Conservation (phyloP, 2,888 invertebrate species). For the Drosophila picticornis region DNA sequence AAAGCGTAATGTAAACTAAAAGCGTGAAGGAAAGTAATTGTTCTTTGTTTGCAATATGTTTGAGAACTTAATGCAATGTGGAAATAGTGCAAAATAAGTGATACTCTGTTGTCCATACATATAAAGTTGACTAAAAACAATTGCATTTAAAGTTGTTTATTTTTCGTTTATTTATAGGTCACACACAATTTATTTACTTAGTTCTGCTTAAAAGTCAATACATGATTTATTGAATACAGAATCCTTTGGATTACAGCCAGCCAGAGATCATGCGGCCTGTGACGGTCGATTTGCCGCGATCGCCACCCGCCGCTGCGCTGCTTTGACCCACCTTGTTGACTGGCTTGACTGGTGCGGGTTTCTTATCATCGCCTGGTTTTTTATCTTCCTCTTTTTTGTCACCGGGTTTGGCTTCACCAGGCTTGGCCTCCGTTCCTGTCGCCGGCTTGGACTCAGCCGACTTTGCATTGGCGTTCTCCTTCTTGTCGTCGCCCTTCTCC, state of each 20-base stretch:
- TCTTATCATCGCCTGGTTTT: slow-evolving; percentile 64
- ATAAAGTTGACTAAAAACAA: not conserved
- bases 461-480: slow-evolving; percentile 40
- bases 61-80: not conserved
- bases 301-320: slow-evolving; percentile 85
- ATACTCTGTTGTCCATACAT: not conserved
- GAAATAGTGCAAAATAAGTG: not conserved
- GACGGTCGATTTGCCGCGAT: slow-evolving; percentile 90
- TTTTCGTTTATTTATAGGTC: slow-evolving; percentile 54
- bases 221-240: not conserved
- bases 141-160: not conserved
- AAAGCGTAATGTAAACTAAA: not conserved
- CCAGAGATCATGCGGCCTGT: slow-evolving; percentile 91
- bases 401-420: slow-evolving; percentile 57
- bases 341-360: slow-evolving; percentile 81
- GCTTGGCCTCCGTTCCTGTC: slow-evolving; percentile 36
- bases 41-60: not conserved
- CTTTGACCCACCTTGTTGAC: slow-evolving; percentile 84
- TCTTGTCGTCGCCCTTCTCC: slow-evolving; percentile 53
- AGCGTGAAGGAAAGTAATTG: not conserved
- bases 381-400: slow-evolving; percentile 59
- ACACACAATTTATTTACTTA: slow-evolving; percentile 47
- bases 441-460: slow-evolving; percentile 45
- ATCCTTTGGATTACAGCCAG: slow-evolving; percentile 87
- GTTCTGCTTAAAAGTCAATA: slow-evolving; percentile 14